A percentile compares a stretch with the other conserved stretches of the same genome.
Conservation (phyloP, 2,888 invertebrate genomes). For the Polyploca ridens region DNA sequence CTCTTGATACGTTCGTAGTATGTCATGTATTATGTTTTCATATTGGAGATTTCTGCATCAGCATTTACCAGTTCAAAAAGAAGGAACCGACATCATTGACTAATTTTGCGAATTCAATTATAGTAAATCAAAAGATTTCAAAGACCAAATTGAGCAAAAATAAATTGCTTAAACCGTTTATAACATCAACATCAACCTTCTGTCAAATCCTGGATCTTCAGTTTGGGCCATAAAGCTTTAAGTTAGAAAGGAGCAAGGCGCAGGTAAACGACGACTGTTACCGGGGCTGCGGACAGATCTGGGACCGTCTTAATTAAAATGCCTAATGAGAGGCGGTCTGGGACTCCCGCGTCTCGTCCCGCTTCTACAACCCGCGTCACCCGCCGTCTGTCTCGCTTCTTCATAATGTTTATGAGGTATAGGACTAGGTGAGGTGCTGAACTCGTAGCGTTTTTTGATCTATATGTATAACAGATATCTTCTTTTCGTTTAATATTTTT, state of each 20-base stretch:
- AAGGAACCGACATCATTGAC: too few relatives aligned
- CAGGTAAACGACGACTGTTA: slow-evolving; percentile 38
- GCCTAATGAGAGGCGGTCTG: slow-evolving; percentile 52
- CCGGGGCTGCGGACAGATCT: slow-evolving; percentile 24
- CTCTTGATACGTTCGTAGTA: neutral
- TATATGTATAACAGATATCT: too few relatives aligned
- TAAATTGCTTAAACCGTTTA: neutral
- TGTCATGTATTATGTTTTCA: neutral
- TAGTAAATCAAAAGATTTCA: neutral
- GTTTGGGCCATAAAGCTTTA: neutral
- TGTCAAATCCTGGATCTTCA: neutral
- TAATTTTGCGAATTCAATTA: neutral
- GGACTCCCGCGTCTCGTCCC: slow-evolving; percentile 16
- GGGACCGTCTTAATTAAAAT: slow-evolving; percentile 60
- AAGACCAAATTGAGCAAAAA: neutral
- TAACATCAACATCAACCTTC: neutral
- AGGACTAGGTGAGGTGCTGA: neutral
- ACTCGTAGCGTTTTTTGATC: neutral
- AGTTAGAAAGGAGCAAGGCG: slow-evolving; percentile 14
- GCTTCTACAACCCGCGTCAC: too few relatives aligned
- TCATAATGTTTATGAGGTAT: slow-evolving; percentile 32
- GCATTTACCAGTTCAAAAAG: neutral
- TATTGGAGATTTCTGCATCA: neutral
- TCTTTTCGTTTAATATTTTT: too few relatives aligned
- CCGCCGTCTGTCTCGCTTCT: slow-evolving; percentile 17